Conservation (phyloP, 2,113 vertebrate genomes). For the Callorhinus ursinus region DNA sequence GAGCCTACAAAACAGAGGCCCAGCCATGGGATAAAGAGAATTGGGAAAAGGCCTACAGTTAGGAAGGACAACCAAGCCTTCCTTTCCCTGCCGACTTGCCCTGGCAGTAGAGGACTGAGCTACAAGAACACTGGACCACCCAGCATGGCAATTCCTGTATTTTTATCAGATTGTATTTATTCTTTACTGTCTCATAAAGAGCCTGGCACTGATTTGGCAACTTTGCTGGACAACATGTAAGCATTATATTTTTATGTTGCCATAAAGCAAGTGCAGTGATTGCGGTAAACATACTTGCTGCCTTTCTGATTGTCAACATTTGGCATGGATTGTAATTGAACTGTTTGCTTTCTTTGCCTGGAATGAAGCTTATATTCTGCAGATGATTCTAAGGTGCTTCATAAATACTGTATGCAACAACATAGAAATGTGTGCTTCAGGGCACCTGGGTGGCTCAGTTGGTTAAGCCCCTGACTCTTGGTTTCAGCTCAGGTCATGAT, state of each 20-base stretch:
- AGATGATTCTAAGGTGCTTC: neutral
- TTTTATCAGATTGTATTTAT: neutral
- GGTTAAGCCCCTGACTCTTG: neutral
- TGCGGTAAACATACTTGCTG: neutral
- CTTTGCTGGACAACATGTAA: neutral
- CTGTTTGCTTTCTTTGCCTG: neutral
- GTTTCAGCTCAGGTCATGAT: neutral
- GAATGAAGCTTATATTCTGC: neutral
- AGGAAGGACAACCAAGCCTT: neutral
- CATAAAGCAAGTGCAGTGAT: neutral
- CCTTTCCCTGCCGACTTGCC: neutral
- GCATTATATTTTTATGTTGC: slow-evolving; percentile 15
- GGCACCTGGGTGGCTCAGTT: neutral
- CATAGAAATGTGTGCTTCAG: neutral
- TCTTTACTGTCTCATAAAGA: slow-evolving; percentile 16
- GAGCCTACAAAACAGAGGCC: neutral
- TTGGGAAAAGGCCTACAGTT: neutral
- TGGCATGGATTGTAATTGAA: neutral
- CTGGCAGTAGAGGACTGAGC: neutral
- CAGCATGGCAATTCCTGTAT: neutral
- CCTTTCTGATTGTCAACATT: neutral
- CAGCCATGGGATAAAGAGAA: neutral
- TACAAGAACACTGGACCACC: neutral
- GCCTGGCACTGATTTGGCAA: neutral
- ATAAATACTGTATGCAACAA: neutral